Conservation (phyloP, 2,113 vertebrate genomes). For the Trogon melanurus region DNA sequence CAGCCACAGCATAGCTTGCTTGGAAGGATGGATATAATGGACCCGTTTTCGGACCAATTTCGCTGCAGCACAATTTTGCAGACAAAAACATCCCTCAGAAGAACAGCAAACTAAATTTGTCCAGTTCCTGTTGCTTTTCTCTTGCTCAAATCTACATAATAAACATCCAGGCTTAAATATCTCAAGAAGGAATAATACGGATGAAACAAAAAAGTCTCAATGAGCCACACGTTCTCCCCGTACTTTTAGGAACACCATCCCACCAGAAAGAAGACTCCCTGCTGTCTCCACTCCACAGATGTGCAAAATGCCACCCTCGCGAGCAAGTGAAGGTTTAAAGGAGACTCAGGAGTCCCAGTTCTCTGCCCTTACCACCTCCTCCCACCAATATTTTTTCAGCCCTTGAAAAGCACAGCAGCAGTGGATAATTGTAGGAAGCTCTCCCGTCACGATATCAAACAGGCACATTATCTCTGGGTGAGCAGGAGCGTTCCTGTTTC, state of each 20-base stretch:
- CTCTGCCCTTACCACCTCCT: background rate
- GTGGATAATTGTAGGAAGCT: background rate
- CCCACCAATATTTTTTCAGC: background rate
- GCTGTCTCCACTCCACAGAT: background rate
- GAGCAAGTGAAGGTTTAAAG: background rate
- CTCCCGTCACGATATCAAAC: background rate
- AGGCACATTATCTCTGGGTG: background rate
- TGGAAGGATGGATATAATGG: background rate
- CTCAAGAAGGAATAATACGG: background rate
- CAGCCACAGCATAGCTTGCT: background rate
- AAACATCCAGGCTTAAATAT: background rate
- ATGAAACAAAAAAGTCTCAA: background rate
- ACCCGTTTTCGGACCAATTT: background rate
- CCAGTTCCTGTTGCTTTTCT: background rate
- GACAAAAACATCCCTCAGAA: background rate
- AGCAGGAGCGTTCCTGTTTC: background rate
- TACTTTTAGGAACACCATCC: background rate
- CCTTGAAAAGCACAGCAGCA: background rate
- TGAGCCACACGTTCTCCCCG: background rate
- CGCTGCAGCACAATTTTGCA: background rate
- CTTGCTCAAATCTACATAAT: background rate
- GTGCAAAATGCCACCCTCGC: background rate
- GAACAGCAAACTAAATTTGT: background rate
- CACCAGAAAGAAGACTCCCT: background rate
- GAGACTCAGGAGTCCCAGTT: background rate